phyloP scores from a whole-genome alignment of 2,113 vertebrate species.

The Rhynchomys soricoides region DNA sequence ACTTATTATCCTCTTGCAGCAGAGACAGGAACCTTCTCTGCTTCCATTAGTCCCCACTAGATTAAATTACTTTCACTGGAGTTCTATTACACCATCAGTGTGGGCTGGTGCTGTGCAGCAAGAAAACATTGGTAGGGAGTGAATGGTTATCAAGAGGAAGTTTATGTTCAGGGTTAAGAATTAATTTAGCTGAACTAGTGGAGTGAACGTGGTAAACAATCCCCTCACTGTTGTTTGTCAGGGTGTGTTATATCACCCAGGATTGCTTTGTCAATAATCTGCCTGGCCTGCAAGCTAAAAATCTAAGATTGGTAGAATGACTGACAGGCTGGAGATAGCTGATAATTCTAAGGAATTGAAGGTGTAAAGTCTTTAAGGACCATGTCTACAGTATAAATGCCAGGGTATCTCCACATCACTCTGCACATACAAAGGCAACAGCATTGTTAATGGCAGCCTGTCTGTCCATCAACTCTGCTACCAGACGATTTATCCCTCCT shows the following conservation, averaged over 20 bases:
- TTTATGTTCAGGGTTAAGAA: slow-evolving; percentile 87
- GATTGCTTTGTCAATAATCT: slow-evolving; percentile 99
- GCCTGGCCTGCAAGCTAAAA: slow-evolving; percentile 90
- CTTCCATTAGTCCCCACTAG: slow-evolving; percentile 68
- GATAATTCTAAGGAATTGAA: slow-evolving; percentile 99
- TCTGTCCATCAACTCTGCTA: slow-evolving; percentile 96
- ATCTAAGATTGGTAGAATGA: slow-evolving; percentile 94
- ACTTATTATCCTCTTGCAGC: slow-evolving; percentile 33
- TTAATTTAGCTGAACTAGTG: slow-evolving; percentile 88
- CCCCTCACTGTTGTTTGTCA: slow-evolving; percentile 93
- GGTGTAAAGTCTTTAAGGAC: slow-evolving; percentile 99
- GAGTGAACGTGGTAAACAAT: slow-evolving; percentile 86
- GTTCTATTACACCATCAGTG: neutral
- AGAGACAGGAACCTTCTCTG: slow-evolving; percentile 13
- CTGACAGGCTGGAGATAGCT: slow-evolving; percentile 97
- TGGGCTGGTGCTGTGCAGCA: neutral
- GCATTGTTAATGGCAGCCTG: slow-evolving; percentile 97
- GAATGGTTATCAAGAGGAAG: slow-evolving; percentile 86
- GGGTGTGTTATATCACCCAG: slow-evolving; percentile 92
- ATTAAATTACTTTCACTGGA: slow-evolving; percentile 79
- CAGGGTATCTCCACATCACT: slow-evolving; percentile 98
- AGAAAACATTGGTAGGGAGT: slow-evolving; percentile 71
- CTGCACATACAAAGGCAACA: slow-evolving; percentile 94
- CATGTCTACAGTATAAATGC: slow-evolving; percentile 97
- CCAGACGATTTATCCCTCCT: slow-evolving; percentile 94